Percentiles rank a stretch among this genome's conserved stretches.
These are phyloP conservation scores for Sterrhoptilus dennistouni DNA, from an alignment of 2,113 vertebrate genomes.

Conservation along the genomic window DNA sequence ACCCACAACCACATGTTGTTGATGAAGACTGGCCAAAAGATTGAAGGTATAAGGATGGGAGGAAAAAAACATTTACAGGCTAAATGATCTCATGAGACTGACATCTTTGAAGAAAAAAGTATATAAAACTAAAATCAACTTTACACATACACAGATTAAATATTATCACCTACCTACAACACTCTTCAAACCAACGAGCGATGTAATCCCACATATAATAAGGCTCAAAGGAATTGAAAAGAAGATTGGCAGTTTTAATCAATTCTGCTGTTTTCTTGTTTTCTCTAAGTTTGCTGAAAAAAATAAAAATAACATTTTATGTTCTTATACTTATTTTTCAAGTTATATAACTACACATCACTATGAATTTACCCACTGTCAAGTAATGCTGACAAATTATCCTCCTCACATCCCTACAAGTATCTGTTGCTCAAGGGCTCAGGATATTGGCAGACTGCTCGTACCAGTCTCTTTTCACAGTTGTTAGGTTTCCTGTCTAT, in stretches of 20 bases:
- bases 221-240: slow-evolving; percentile 99
- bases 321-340: neutral
- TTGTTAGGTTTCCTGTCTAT: neutral
- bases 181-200: slow-evolving; percentile 97
- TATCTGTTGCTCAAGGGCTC: neutral
- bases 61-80: neutral
- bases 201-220: slow-evolving; percentile 99
- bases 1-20: neutral
- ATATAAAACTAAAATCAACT: neutral
- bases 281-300: slow-evolving; percentile 91
- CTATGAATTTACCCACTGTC: neutral
- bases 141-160: neutral
- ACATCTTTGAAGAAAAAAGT: neutral
- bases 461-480: neutral
- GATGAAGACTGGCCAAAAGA: neutral
- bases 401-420: neutral
- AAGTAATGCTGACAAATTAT: neutral
- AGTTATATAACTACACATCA: neutral
- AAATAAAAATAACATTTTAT: neutral
- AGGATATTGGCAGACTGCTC: neutral
- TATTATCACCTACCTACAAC: slow-evolving; percentile 86
- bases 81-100: neutral
- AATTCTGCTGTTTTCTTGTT: slow-evolving; percentile 98
- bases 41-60: neutral
- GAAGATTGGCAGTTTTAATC: slow-evolving; percentile 98